These are phyloP conservation scores for Lacerta agilis DNA, from an alignment of 2,797 vertebrate species.

Conservation along the genomic window DNA sequence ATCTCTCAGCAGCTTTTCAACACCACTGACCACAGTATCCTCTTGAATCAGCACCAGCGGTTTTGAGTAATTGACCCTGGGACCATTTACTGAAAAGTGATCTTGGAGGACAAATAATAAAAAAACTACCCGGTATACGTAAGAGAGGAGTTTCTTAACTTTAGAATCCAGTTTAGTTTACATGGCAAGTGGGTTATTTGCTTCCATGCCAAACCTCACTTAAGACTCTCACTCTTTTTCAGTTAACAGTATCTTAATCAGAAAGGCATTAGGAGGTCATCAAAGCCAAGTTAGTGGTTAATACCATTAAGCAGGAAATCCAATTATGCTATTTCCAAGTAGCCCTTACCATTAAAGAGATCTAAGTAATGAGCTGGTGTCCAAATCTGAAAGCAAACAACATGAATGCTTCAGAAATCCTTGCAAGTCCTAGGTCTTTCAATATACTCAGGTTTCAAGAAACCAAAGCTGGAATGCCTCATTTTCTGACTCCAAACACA, in stretches of 20 bases:
- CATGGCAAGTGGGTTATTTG: not conserved
- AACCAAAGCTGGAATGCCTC: not conserved
- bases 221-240: conserved; percentile 11
- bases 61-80: no score
- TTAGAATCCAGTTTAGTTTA: not conserved
- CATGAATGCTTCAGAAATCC: conserved; percentile 33
- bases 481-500: conserved; percentile 9
- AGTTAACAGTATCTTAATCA: conserved; percentile 54
- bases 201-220: not conserved
- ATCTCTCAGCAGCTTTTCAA: no score
- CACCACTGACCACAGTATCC: no score
- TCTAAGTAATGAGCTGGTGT: conserved; percentile 59
- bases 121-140: no score
- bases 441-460: conserved; percentile 2
- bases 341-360: conserved; percentile 69
- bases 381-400: conserved; percentile 34
- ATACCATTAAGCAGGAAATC: conserved; percentile 71
- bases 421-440: conserved; percentile 21
- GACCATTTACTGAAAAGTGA: no score
- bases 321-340: conserved; percentile 72
- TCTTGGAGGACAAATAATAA: no score
- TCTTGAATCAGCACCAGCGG: no score
- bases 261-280: conserved; percentile 58
- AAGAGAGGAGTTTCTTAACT: not conserved
- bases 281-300: conserved; percentile 62